Percentiles rank a stretch among this genome's conserved stretches.
phyloP scores from a whole-genome alignment of 2,888 invertebrate species.

The Sipha maydis region DNA sequence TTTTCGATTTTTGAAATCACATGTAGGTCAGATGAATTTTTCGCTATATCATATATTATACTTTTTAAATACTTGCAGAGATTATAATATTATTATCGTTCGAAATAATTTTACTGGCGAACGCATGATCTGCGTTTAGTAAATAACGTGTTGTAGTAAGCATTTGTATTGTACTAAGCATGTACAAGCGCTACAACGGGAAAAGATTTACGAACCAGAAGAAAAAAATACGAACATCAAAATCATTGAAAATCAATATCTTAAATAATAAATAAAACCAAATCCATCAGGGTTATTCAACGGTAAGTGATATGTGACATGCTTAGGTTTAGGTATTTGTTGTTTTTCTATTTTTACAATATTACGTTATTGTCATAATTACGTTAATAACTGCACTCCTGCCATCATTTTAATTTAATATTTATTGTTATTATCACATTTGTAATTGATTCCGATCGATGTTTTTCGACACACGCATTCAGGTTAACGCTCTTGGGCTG shows the following conservation, averaged over 20 bases:
- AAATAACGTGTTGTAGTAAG: neutral
- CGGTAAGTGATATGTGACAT: neutral
- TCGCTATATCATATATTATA: slow-evolving; percentile 23
- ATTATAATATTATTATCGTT: no score
- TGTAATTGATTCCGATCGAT: neutral
- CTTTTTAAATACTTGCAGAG: no score
- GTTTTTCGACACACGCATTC: neutral
- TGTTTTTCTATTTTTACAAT: no score
- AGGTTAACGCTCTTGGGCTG: slow-evolving; percentile 44
- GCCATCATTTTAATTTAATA: no score
- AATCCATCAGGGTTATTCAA: neutral
- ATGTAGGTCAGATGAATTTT: slow-evolving; percentile 41
- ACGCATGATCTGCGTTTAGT: neutral
- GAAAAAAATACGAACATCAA: neutral
- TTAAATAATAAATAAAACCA: neutral
- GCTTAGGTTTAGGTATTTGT: no score
- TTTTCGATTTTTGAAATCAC: slow-evolving; percentile 24
- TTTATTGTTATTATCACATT: no score
- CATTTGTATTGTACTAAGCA: no score
- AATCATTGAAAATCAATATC: neutral
- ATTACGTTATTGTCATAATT: no score
- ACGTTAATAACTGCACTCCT: no score
- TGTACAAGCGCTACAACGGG: neutral
- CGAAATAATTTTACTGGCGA: neutral
- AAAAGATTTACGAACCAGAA: neutral